These are phyloP conservation scores for Pavo muticus DNA, from an alignment of 2,113 vertebrate species.

Conservation along the genomic window DNA sequence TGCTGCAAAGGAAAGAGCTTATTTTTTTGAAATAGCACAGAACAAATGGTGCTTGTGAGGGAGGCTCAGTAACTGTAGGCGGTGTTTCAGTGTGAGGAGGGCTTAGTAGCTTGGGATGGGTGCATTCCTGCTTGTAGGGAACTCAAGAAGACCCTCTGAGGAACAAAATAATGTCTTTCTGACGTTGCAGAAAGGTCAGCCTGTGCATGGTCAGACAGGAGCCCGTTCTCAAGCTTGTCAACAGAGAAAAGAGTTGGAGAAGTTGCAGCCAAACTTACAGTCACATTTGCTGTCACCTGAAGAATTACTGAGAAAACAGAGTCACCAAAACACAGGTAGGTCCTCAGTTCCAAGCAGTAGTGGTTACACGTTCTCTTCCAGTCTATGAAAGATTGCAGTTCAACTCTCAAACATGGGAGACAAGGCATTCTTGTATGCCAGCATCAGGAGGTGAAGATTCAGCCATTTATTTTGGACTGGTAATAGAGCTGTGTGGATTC, in stretches of 20 bases:
- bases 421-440: not conserved
- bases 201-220: not conserved
- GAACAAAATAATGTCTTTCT: not conserved
- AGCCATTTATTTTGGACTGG: not conserved
- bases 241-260: not conserved
- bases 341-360: not conserved
- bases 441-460: not conserved
- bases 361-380: not conserved
- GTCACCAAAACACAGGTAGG: conserved; percentile 19
- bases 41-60: not conserved
- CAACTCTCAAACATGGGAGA: not conserved
- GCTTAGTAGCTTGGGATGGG: not conserved
- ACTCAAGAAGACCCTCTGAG: not conserved
- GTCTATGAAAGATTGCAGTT: not conserved
- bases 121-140: not conserved
- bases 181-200: not conserved
- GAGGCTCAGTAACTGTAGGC: not conserved
- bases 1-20: not conserved
- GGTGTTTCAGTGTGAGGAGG: not conserved
- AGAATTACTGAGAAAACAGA: not conserved
- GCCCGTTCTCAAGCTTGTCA: not conserved
- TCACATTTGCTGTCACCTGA: conserved; percentile 15
- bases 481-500: not conserved
- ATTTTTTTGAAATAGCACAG: not conserved
- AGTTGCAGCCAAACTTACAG: not conserved